Evolutionary conservation across 2,113 vertebrate species (phyloP), one percentile per base, ranked within the genome.

Genomic region (Erythrolamprus reginae): DNA sequence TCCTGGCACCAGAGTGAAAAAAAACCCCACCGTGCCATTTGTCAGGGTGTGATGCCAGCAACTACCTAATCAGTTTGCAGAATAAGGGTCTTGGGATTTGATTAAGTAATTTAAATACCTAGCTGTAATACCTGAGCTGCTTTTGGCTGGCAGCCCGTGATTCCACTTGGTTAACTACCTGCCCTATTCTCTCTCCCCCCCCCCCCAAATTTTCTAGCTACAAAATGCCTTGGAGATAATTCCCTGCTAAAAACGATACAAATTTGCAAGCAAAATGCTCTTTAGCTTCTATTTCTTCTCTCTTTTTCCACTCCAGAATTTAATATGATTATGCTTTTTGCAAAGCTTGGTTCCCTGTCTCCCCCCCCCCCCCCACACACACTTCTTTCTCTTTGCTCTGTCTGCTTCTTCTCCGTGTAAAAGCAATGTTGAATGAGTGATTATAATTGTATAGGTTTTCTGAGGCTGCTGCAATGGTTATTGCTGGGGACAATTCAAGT

Each of bases 1-100:
- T 97, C 95, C 94, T 95, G 97, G 97, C 97, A 98, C 97, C 97
- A 95, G 91, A 52, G 95, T 91, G 93, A 94, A 95, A 93, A 92
- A 7, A 86, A 93, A 86, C 45, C 90, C 93, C 88, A 90, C 93
- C 89, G 15, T 91, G 93, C 95, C 84, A 23, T 96, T 96, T 94
- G 95, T 96, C 92, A 90, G 96, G 95, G 90, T 95, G 92, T 2
- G 93, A 95, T 97, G 97, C 96, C 97, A 96, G 95, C 97, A 96
- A 95, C 95, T 95, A 90, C 94, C 95, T 94, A 93, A 96, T 96
- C 96, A 96, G 94, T 95, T 96, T 97, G 95, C 93, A 94, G 93
- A 94, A 93, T 56, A 93, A 93, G 93, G 91, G 91, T 93, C 48
- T 0, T 84, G 90, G 92, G 88, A 96, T 96, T 93, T 52, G 92